These are phyloP conservation scores for Myxocyprinus asiaticus DNA, from an alignment of 2,113 vertebrate genomes.

Conservation along the genomic window DNA sequence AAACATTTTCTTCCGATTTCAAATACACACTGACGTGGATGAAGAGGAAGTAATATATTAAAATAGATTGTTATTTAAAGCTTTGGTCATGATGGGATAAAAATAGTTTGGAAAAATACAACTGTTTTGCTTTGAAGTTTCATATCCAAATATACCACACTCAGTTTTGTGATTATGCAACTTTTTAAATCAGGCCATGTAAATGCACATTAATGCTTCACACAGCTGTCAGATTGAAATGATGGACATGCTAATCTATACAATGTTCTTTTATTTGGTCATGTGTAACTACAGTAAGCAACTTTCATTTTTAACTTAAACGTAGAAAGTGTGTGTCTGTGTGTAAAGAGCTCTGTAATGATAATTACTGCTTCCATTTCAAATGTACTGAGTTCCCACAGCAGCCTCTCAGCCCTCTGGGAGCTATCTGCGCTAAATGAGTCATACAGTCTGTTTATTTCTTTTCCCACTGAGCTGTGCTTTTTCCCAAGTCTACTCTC, in stretches of 20 bases:
- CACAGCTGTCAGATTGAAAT: neutral
- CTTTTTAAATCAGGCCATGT: neutral
- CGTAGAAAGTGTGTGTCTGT: neutral
- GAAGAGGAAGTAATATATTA: constrained; percentile 33
- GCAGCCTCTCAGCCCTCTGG: constrained; percentile 34
- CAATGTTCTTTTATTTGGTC: neutral
- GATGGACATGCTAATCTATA: neutral
- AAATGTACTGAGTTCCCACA: constrained; percentile 38
- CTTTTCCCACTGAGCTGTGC: constrained; percentile 42
- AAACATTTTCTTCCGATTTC: constrained; percentile 24
- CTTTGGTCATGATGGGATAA: neutral
- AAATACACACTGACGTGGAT: constrained; percentile 1
- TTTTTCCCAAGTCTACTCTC: constrained; percentile 48
- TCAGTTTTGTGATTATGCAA: neutral
- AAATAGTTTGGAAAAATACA: neutral
- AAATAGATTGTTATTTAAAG: constrained; percentile 37
- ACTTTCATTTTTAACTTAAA: neutral
- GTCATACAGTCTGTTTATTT: constrained; percentile 48
- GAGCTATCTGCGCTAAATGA: constrained; percentile 48
- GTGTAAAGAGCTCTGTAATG: neutral
- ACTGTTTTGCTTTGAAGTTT: neutral
- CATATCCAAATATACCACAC: neutral
- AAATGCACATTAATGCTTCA: neutral
- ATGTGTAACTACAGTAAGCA: neutral
- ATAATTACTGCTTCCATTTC: neutral